A percentile compares a stretch with the other conserved stretches of the same genome.
Conservation (phyloP, 2,797 vertebrate genomes). For the Channa striata region DNA sequence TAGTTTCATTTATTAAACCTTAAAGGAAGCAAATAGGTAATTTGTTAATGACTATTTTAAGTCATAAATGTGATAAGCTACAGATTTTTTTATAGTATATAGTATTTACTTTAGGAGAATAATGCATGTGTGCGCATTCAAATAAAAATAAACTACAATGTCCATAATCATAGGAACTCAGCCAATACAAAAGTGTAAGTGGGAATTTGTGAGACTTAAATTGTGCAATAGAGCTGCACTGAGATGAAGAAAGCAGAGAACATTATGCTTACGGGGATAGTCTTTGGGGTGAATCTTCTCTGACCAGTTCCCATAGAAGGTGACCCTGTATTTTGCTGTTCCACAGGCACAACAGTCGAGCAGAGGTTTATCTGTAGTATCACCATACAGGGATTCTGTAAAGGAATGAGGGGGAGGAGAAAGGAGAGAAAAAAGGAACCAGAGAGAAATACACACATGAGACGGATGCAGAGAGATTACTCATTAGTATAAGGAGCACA, state of each 20-base stretch:
- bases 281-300: slow-evolving; percentile 97
- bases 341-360: slow-evolving; percentile 96
- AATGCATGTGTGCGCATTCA: neutral
- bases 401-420: slow-evolving; percentile 17
- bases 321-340: slow-evolving; percentile 97
- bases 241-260: neutral
- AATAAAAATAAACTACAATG: slow-evolving; percentile 6
- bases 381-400: slow-evolving; percentile 78
- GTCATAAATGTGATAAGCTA: too few species aligned
- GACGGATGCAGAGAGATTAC: slow-evolving; percentile 17
- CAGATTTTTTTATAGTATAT: too few species aligned
- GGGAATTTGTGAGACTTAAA: neutral
- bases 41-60: neutral
- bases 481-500: slow-evolving; percentile 43
- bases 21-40: neutral
- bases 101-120: too few species aligned
- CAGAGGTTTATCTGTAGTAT: slow-evolving; percentile 89
- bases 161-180: neutral
- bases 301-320: slow-evolving; percentile 98
- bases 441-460: slow-evolving; percentile 18
- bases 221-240: neutral
- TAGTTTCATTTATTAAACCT: neutral
- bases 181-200: neutral
- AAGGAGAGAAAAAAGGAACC: slow-evolving; percentile 11
- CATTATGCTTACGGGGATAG: slow-evolving; percentile 92